Evolutionary conservation across 2,113 vertebrate species (phyloP).

Genomic region (Ageneiosus marmoratus): DNA sequence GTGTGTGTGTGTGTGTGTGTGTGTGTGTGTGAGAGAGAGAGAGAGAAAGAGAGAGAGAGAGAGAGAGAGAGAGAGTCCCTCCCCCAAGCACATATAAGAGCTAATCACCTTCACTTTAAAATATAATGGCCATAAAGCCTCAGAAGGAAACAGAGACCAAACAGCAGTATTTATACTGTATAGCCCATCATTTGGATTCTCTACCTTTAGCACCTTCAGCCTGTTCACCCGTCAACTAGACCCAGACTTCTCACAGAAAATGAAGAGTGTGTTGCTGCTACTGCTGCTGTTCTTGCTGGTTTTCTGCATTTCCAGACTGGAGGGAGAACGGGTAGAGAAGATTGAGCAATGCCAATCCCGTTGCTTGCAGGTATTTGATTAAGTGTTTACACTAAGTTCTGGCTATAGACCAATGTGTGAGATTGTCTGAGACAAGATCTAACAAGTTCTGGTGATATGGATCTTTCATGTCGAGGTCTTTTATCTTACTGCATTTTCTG

Average conservation of each 20-base stretch:
- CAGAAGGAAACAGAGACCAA: conserved; percentile 6
- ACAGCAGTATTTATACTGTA: background rate
- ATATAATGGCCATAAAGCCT: background rate
- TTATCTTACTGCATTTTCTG: background rate
- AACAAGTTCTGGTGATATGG: background rate
- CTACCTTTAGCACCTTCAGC: background rate
- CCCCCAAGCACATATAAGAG: conserved; percentile 2
- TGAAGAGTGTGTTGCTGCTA: conserved; percentile 56
- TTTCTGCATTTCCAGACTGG: conserved; percentile 39
- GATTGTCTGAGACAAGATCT: background rate
- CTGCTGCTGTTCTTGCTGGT: conserved; percentile 54
- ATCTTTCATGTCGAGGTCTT: background rate
- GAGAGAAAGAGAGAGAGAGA: background rate
- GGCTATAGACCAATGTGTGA: background rate
- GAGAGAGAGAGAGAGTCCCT: conserved; percentile 8
- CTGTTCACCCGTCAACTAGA: background rate
- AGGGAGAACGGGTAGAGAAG: conserved; percentile 58
- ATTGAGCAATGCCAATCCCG: conserved; percentile 57
- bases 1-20: background rate
- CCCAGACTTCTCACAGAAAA: conserved; percentile 37
- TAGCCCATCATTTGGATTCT: background rate
- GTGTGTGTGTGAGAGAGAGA: background rate
- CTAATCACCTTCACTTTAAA: conserved; percentile 15
- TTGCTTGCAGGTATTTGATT: conserved; percentile 67
- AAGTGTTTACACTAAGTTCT: background rate